Evolutionary conservation across 1,140 invertebrate species (phyloP), one percentile per base, ranked within the genome.

Genomic region (Drosophila pseudoananassae): DNA sequence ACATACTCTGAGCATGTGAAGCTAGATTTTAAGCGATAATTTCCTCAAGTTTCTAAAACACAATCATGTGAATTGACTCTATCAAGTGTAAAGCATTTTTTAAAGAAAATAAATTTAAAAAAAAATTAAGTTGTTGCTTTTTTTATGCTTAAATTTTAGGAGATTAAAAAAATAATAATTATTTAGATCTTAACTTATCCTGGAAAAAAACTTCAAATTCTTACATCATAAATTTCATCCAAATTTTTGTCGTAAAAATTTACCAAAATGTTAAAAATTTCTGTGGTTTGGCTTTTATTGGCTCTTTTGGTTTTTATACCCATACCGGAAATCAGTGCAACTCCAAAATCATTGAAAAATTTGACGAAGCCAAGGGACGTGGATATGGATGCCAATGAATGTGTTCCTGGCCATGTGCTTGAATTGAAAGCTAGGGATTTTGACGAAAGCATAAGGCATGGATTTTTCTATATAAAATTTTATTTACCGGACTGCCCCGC

Each of bases 1-100:
- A 20, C 82, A 85, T 85, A 85, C 81, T 85, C 47, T 69, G 85
- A 85, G 81, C 81, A 85, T 85, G 81, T 81, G 58, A 29, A 74
- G 59, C 45, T 78, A 75, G 51, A 55, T 47, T 31, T 3, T 84
- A 85, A 81, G 77, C 27, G 3, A 73, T n/a, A 36, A 15, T 29
- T 8, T 53, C 38, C 27, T 46, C 38, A 57, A 87, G 81, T 85
- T 85, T 85, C 50, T 81, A 81, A 85, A 78, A 81, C 81, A 65
- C 77, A 40, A 56, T 77, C 73, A 63, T 46, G 61, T 58, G 51
- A 52, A 58, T 7, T 38, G 20, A 74, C 27, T 14, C 14, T 25
- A 12, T 9, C 31, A 56, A 12, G 25, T 31, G 40, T 52, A 47
- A n/a, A 3, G 14, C 10, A 36, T 63, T 73, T 61, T n/a, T 31